Evolutionary conservation across 1,140 invertebrate genomes (phyloP), one percentile per base, ranked within the genome.

Genomic region (Drosophila suzukii): DNA sequence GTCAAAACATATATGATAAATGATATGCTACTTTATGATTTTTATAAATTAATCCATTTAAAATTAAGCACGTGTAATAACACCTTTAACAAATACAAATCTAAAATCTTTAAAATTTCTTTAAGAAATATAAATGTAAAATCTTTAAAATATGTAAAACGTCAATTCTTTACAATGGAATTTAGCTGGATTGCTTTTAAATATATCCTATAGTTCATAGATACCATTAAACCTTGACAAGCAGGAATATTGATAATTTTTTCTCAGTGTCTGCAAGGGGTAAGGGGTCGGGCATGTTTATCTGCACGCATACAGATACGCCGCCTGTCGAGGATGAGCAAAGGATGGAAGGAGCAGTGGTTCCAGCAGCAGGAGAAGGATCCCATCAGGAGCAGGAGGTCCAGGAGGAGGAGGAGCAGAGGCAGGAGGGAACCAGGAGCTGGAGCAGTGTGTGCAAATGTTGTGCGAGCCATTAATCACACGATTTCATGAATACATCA

Each of bases 401-500:
- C 20, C 27, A 57, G 50, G 34, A 53, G 41, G 34, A 32, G 41
- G 13, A 39, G 50, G 44, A 38, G 41, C 62, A 72, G 63, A 49
- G 70, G 81, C 34, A 51, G 44, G 50, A 43, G 81, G 5, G 27
- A 3, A 27, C 1, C 27, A 27, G 27, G 27, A 27, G 27, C 27
- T 27, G 27, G 55, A 62, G 53, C 62, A 83, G 88, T 75, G 80
- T 91, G 81, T 91, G 89, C 78, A 91, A 91, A 91, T 91, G 89
- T 91, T 89, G 81, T 91, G 84, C 83, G 81, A 91, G 89, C 86
- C 89, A 91, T 91, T 91, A 91, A 91, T 91, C 89, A 91, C 89
- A 91, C 89, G 89, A 91, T 91, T 91, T 91, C 89, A 91, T 91
- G 89, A 91, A 91, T 91, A 91, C 89, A 91, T 91, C 89, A 91